Conservation (phyloP, 92 coral and sea anemone species). For the Plumapathes pennacea region DNA sequence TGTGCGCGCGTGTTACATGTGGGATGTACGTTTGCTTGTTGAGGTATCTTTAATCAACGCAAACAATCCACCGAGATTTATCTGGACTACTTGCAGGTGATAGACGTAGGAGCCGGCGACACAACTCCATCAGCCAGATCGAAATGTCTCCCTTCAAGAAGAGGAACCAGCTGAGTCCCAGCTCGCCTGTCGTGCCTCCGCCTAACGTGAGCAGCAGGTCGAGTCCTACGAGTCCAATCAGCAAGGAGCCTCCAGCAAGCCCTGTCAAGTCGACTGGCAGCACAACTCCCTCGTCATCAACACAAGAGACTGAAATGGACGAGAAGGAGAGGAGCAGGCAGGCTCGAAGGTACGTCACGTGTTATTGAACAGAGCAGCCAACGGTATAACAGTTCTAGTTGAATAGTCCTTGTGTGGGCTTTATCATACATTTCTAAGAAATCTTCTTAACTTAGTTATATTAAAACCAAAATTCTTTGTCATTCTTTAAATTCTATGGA, state of each 20-base stretch:
- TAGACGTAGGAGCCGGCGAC: slow-evolving; percentile 90
- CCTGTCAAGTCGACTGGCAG: slow-evolving; percentile 89
- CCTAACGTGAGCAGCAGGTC: slow-evolving; percentile 63
- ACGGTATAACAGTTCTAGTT: background rate
- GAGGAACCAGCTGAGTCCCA: slow-evolving; percentile 27
- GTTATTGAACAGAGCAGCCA: background rate
- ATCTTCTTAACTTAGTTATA: too few relatives aligned
- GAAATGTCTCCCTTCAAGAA: slow-evolving; percentile 41
- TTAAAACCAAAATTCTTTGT: too few relatives aligned
- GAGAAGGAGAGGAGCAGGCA: slow-evolving; percentile 79
- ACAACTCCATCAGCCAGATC: slow-evolving; percentile 81
- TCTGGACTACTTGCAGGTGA: slow-evolving; percentile 71
- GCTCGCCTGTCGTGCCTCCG: slow-evolving; percentile 54
- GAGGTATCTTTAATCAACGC: too few relatives aligned
- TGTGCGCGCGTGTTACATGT: too few relatives aligned
- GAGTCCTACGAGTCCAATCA: slow-evolving; percentile 16
- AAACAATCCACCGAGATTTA: too few relatives aligned
- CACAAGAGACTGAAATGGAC: slow-evolving; percentile 74
- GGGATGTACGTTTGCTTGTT: too few relatives aligned
- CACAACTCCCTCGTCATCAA: slow-evolving; percentile 85
- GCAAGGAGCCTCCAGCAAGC: slow-evolving; percentile 54
- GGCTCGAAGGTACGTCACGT: slow-evolving; percentile 74
- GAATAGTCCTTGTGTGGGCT: too few relatives aligned
- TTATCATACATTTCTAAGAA: too few relatives aligned
- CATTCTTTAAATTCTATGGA: too few relatives aligned